Evolutionary conservation across 2,113 vertebrate genomes (phyloP), one percentile per base, ranked within the genome.

Genomic region (Nematolebias whitei): DNA sequence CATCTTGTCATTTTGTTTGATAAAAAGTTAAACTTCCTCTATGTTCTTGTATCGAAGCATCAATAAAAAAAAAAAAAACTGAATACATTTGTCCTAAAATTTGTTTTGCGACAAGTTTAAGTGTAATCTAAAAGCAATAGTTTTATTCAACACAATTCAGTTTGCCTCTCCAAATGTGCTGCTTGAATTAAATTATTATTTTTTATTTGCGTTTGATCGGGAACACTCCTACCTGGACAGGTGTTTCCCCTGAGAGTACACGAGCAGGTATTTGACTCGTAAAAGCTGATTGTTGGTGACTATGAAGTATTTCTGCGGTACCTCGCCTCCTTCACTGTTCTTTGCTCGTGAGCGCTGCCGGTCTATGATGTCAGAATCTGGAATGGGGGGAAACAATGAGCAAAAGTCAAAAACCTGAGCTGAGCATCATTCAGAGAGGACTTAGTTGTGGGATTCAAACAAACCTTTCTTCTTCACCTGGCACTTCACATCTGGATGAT

Each of bases 401-500:
- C 32, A n/a, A n/a, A n/a, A n/a, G n/a, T n/a, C 5, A 35, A 10
- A 35, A 10, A 35, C 5, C 2, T 35, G 32, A 35, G n/a, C n/a
- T n/a, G n/a, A 29, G 26, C 26, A 29, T 29, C 26, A 7, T n/a
- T n/a, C n/a, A n/a, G n/a, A n/a, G 26, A 29, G 26, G 3, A 29
- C 3, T 29, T 29, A 1, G 26, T 58, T 16, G 19, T 26, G 4
- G 4, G 5, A 45, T 10, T 44, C 24, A 47, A 24, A 80, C 76
- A 0, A 78, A 97, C 97, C 95, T 94, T 98, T 99, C 86, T 93
- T 97, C 78, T 96, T 98, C 66, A 93, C 93, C 83, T 96, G 96
- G 59, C 96, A 99, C 86, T 99, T 99, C 1, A 99, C 98, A 68
- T 98, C 97, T 5, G 97, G 97, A 83, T 99, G 98, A 76, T 99